Evolutionary conservation across 2,888 invertebrate genomes (phyloP), one percentile per base, ranked within the genome.

Genomic region (Agrilus cyanescens): DNA sequence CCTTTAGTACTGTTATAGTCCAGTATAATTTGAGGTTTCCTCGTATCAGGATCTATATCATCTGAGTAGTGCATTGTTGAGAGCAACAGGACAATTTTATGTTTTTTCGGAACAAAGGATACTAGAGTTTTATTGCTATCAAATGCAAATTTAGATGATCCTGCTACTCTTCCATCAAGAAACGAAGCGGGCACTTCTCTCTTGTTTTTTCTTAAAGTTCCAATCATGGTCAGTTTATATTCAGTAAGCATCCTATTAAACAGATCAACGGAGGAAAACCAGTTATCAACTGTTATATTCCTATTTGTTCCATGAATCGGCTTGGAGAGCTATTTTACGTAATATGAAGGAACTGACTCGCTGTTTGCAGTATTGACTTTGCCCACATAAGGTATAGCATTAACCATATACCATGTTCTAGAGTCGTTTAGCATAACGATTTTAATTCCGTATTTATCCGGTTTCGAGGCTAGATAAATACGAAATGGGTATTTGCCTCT

Each of bases 111-210:
- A 40, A 43, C 57, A 48, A 45, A 59, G 49, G 58, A 60, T 1
- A 59, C 35, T 3, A 62, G 46, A 1, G 57, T 58, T 18, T 57
- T 43, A 31, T 46, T 47, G 12, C 52, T 51, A 45, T 56, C 51
- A 40, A 50, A 56, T 32, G 44, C 45, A 43, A 51, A 55, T 41
- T 48, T 45, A 8, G 49, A 44, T 29, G 45, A 15, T 12, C 43
- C 37, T 47, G 46, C 20, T 44, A 40, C 10, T 44, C 16, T 46
- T 46, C 44, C 4, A 12, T 10, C 18, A 25, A 37, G 15, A 38
- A 49, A 57, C 39, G 52, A 47, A 14, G 32, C 37, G 8, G 43
- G 48, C 35, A 44, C 44, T 12, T 50, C 46, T 12, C 36, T 39
- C 14, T 50, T 50, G 14, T 41, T 46, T 25, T 41, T 38, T 33